Base-by-base conservation (phyloP, 2,888 invertebrate genomes). In the Prenolepis imparis region DNA sequence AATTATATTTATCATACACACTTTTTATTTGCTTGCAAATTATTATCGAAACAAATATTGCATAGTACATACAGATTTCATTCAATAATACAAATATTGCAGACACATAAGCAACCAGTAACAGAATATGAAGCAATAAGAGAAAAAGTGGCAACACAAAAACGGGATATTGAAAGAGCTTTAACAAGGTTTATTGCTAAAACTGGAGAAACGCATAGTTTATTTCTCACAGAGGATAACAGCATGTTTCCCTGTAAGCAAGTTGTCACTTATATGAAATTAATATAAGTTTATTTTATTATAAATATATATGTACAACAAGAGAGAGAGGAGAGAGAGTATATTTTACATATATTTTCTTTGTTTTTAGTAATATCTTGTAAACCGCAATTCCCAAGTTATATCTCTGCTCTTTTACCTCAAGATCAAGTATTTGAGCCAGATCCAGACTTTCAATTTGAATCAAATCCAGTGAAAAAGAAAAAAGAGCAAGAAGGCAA, bases 51-150 rank as follows among this genome's bases (percentile, higher is more conserved):
- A 64, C 55, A 39, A 59, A 39, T 72, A 48, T 66, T 55, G 18
- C n/a, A 28, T 63, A 73, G 12, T 68, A 55, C 52, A 44, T 48
- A 15, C 6, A 8, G 24, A 67, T 63, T 32, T 77, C 68, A 87
- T 84, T 74, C 48, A 55, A 52, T 21, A 78, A 83, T 93, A 94
- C 57, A 24, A 52, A 73, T 72, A 61, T 48, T 74, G 6, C 21
- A 75, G 74, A 75, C 74, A 6, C 98, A 99, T 93, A 98, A 98
- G 94, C 98, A 99, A 95, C 99, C 99, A 52, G 97, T 98, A 3
- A 98, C 98, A 4, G 99, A 99, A 94, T 99, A 99, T 95, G 98
- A 99, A 96, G 97, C 98, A 0, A 98, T 99, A 73, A 96, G 99
- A 91, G 99, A 99, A 95, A 99, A 99, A 93, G 98, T 98, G 59